Evolutionary conservation across 92 coral and sea anemone species (phyloP).

Genomic region (Parazoanthus swiftii): DNA sequence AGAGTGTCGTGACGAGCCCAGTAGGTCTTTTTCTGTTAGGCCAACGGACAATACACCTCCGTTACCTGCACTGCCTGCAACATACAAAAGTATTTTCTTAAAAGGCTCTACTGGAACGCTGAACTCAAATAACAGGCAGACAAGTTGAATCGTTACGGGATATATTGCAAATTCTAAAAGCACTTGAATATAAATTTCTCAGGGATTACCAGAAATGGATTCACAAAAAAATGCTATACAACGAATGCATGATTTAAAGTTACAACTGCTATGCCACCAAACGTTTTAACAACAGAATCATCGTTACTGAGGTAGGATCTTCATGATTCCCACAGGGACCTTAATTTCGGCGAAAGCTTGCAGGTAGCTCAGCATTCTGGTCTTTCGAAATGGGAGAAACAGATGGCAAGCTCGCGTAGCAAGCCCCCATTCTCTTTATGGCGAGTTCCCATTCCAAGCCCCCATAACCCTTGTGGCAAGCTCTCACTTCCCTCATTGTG

Average conservation of each 20-base stretch:
- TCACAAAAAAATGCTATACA: not conserved
- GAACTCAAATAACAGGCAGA: not conserved
- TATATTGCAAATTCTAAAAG: not conserved
- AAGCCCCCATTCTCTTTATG: no score
- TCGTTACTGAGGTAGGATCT: not conserved
- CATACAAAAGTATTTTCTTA: not conserved
- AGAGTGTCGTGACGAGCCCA: not conserved
- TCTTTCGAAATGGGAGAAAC: no score
- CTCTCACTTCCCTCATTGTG: no score
- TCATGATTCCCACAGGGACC: not conserved
- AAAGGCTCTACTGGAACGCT: not conserved
- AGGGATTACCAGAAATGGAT: not conserved
- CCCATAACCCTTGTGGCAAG: no score
- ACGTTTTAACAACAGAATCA: no score
- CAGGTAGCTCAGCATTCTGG: no score
- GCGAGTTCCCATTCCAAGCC: no score
- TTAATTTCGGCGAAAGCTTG: no score
- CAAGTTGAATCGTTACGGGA: not conserved
- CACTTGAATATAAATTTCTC: not conserved
- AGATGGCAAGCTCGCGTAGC: no score
- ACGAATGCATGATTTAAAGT: not conserved
- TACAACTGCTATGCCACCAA: not conserved
- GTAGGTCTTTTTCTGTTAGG: constrained; percentile 16
- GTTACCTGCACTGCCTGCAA: constrained; percentile 14
- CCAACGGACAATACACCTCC: constrained; percentile 8